These are phyloP conservation scores for Pseudomyrmex gracilis DNA, from an alignment of 1,140 invertebrate species.

Conservation along the genomic window DNA sequence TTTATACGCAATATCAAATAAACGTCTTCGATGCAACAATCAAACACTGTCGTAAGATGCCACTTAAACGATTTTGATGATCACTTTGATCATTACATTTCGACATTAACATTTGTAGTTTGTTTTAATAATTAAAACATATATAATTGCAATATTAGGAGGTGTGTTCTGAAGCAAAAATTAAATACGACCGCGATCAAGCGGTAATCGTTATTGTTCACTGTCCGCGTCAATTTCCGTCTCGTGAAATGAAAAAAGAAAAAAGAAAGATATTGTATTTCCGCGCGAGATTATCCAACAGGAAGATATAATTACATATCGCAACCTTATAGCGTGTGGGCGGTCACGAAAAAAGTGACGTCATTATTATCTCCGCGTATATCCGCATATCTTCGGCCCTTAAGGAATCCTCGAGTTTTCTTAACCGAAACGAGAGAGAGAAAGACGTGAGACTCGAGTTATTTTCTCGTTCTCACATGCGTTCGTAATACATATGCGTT, in stretches of 20 bases:
- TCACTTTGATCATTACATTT: too few relatives aligned
- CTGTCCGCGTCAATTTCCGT: background rate
- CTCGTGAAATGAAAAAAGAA: background rate
- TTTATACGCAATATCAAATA: too few relatives aligned
- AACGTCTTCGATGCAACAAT: too few relatives aligned
- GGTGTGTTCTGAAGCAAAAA: background rate
- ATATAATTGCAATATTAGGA: constrained; percentile 15
- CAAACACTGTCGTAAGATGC: too few relatives aligned
- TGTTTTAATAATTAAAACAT: background rate
- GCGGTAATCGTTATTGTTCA: background rate
- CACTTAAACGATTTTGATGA: too few relatives aligned
- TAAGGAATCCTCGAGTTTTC: constrained; percentile 33
- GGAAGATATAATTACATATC: constrained; percentile 48
- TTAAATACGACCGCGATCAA: background rate
- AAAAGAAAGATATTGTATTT: constrained; percentile 26
- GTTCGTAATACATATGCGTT: background rate
- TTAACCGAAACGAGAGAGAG: background rate
- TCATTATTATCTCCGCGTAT: constrained; percentile 25
- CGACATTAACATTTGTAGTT: too few relatives aligned
- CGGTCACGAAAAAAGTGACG: constrained; percentile 37
- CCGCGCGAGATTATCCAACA: constrained; percentile 47
- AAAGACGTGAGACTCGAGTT: background rate
- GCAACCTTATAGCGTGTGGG: constrained; percentile 49
- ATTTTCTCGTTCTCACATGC: constrained; percentile 19
- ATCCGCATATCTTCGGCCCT: constrained; percentile 26